Percentiles rank a stretch among this genome's conserved stretches.
phyloP scores from a whole-genome alignment of 2,113 vertebrate species.

The Monarcha castaneiventris region DNA sequence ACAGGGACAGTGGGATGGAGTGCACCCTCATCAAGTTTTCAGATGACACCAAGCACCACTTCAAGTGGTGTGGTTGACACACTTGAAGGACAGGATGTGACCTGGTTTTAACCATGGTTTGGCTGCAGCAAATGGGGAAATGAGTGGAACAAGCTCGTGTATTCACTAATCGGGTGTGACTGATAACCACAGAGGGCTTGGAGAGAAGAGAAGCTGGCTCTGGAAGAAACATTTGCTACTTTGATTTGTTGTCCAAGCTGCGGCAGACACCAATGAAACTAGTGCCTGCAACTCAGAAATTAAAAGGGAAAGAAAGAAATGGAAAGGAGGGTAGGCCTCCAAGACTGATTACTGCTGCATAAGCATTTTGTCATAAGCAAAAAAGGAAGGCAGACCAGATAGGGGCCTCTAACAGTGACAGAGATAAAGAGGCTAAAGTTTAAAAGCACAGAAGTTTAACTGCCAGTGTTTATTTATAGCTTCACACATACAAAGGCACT shows the following conservation, averaged over 20 bases:
- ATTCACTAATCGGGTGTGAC: not conserved
- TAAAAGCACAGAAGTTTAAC: conserved; percentile 70
- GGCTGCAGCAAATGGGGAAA: not conserved
- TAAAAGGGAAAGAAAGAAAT: conserved; percentile 45
- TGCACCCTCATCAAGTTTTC: not conserved
- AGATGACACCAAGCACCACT: no score
- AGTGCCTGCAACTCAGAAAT: conserved; percentile 18
- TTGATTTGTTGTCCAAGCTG: not conserved
- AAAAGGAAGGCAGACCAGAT: conserved; percentile 48
- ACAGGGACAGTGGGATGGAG: not conserved
- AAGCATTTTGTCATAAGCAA: conserved; percentile 63
- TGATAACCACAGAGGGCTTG: not conserved
- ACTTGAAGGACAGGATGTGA: not conserved
- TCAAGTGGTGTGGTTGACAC: not conserved
- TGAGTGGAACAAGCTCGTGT: not conserved
- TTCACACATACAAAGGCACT: conserved; percentile 60
- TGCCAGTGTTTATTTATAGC: conserved; percentile 69
- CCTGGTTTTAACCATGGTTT: not conserved
- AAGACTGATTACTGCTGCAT: conserved; percentile 58
- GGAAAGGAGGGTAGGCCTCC: not conserved
- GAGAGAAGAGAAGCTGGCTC: not conserved
- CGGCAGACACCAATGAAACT: not conserved
- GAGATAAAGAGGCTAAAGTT: conserved; percentile 66
- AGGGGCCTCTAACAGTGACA: conserved; percentile 59
- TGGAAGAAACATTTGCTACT: not conserved